Base-by-base conservation (phyloP, 2,797 vertebrate genomes). In the Oceanodroma leucorhoa region DNA sequence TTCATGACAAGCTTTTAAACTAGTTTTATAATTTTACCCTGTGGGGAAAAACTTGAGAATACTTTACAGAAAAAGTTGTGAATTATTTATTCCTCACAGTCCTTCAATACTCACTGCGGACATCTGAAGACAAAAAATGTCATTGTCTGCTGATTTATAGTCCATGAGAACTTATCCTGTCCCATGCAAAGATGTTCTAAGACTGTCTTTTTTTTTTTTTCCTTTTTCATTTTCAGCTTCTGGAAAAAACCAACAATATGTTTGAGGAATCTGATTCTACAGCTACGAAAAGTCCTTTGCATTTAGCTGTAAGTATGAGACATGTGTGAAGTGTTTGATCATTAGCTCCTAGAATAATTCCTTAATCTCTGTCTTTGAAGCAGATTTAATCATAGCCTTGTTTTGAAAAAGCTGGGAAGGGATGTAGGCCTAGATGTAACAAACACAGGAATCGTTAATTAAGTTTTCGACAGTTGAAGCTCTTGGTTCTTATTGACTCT, bases 231-330 rank as follows among this genome's bases (percentile, higher is more conserved):
- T 41, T 43, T 19, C 43, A 99, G 99, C 98, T 99, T 95, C 97
- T 99, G 97, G 99, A 99, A 94, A 98, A 98, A 98, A 99, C 98
- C 6, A 98, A 98, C 91, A 96, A 95, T 79, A 97, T 98, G 66
- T 98, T 98, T 90, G 98, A 99, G 29, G 98, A 99, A 70, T 97
- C 97, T 1, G 98, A 99, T 61, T 98, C 98, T 46, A 80, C 57
- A 97, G 97, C 97, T 77, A 98, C 98, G 27, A 98, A 98, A 97
- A 99, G 99, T 95, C 99, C 99, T 2, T 98, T 99, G 91, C 99
- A 99, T 94, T 98, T 99, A 80, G 99, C 99, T 72, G 99, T 99
- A 97, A 99, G 99, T 98, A 95, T 65, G 48, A 79, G 53, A 84
- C 0, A 17, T 45, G 7, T 69, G 32, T 84, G 16, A 69, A 40